Base-by-base conservation (phyloP, 2,113 vertebrate genomes). In the Myrmecophaga tridactyla region DNA sequence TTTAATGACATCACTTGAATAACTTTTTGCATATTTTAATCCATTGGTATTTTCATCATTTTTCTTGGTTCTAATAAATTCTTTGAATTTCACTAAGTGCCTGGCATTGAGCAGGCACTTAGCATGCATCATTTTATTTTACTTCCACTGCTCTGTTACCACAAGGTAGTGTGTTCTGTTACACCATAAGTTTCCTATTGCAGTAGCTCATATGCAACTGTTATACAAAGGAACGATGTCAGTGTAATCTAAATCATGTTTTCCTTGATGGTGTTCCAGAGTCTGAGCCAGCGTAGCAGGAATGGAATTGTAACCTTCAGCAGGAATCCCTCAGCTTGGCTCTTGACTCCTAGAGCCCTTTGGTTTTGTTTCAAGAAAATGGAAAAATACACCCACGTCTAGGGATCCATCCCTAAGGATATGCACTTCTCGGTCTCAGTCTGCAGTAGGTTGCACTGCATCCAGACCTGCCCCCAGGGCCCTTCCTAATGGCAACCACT, bases 341-440 rank as follows among this genome's bases (percentile, higher is more conserved):
- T 76, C 69, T 77, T 78, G 80, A 41, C 62, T 95, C 63, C n/a
- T n/a, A n/a, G n/a, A n/a, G n/a, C n/a, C n/a, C 46, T 84, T 80
- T 36, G 31, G 48, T 69, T 92, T 95, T 81, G 69, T 60, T 96
- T 76, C 75, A 39, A 56, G 53, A 86, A 89, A 89, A 36, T n/a
- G 67, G 11, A 36, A 76, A 89, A 75, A n/a, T 58, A 86, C 12
- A 41, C 51, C 15, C 21, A 6, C 60, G 43, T 75, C 15, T 36
- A 15, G 58, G 88, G n/a, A 43, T 7, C 34, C 41, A 13, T 63
- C 73, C 29, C 29, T 34, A 7, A 23, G 53, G 53, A 34, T 34
- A 21, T 23, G 1, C 13, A 63, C 25, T 43, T 31, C 31, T 89
- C 36, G 15, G 36, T 88, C 72, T n/a, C n/a, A n/a, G n/a, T n/a